Evolutionary conservation across 1,140 invertebrate species (phyloP), one percentile per base, ranked within the genome.

Genomic region (Zaprionus africanus): DNA sequence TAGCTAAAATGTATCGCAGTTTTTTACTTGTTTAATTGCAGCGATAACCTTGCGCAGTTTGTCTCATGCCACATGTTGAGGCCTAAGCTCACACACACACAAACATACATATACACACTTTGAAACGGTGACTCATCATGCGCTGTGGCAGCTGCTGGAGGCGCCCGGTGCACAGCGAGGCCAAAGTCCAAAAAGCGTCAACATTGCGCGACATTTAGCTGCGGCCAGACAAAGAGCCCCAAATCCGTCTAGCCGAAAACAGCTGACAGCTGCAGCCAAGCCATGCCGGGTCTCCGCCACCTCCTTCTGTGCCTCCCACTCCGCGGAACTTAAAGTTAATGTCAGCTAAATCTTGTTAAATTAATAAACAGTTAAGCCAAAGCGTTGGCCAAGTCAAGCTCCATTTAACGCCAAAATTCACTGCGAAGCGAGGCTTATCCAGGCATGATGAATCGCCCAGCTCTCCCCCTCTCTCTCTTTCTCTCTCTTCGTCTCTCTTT

Each of bases 331-430:
- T 83, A 83, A 88, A 88, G 79, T 81, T 83, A 88, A 81, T 88
- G 76, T 81, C 38, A 36, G 26, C 67, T 46, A 70, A 84, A 86
- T 71, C 78, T 74, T 68, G 81, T 85, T 90, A 88, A 90, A 90
- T 90, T 90, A 90, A 90, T 85, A 90, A 90, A 90, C 79, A 75
- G 68, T 64, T 69, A 64, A 84, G 74, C 81, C 61, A 71, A 76
- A 82, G 79, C 66, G 22, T 43, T 67, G 34, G 38, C 65, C 26
- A 53, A 86, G 82, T 85, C 82, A 66, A 71, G 79, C 83, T 66
- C 67, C 66, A 86, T 90, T 88, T 84, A 74, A 78, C 74, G 81
- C 70, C 75, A 63, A 54, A 34, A 28, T 54, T 57, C n/a, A 13
- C 49, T 34, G 57, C 11, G 41, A n/a, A 17, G n/a, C 41, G 41